These are phyloP conservation scores for Gonioctena quinquepunctata DNA, from an alignment of 1,140 invertebrate species.

Conservation along the genomic window DNA sequence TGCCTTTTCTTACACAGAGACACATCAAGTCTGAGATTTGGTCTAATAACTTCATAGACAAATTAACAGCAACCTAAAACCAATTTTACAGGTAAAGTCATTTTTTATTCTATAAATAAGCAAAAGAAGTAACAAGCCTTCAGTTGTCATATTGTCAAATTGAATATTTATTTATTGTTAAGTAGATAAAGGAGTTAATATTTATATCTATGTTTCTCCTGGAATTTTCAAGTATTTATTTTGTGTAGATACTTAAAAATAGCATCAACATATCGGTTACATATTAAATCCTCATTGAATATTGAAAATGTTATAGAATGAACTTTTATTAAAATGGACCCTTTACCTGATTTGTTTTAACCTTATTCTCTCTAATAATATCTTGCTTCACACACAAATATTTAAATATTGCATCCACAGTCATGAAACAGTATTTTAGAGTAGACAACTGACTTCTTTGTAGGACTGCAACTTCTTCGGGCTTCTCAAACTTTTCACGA, in stretches of 20 bases:
- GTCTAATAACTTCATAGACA: conserved; percentile 41
- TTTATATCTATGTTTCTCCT: too few species aligned
- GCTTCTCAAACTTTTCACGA: not conserved
- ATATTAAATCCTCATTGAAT: too few species aligned
- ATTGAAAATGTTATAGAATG: too few species aligned
- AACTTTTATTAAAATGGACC: not conserved
- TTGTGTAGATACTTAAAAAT: too few species aligned
- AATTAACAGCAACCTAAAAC: conserved; percentile 48
- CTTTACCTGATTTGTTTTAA: conserved; percentile 37
- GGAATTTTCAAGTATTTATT: too few species aligned
- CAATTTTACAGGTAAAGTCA: not conserved
- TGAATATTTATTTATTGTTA: too few species aligned
- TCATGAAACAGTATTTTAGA: conserved; percentile 60
- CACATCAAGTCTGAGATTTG: conserved; percentile 41
- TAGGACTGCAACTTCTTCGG: conserved; percentile 28
- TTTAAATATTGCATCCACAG: conserved; percentile 54
- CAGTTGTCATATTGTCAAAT: too few species aligned
- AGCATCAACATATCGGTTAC: too few species aligned
- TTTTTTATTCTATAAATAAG: not conserved
- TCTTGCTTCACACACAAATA: conserved; percentile 44
- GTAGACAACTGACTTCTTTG: conserved; percentile 58
- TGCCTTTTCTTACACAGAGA: conserved; percentile 30
- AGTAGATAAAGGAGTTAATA: too few species aligned
- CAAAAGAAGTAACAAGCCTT: too few species aligned
- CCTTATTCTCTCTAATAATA: conserved; percentile 23